Percentiles rank a stretch among this genome's conserved stretches.
phyloP scores from a whole-genome alignment of 2,888 invertebrate species.

The Apantesis nais region DNA sequence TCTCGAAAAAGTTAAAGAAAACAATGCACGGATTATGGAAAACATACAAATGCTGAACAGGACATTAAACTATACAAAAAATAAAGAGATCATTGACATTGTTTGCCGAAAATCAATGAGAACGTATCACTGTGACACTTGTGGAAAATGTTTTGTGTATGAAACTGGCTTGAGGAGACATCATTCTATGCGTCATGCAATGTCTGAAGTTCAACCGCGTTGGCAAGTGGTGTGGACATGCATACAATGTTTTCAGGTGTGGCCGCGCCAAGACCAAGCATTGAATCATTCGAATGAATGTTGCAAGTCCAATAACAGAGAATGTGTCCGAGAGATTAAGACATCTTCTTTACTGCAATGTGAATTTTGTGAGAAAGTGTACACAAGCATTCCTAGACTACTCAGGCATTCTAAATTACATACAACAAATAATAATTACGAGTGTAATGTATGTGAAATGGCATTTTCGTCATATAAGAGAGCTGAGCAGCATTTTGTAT shows the following conservation, averaged over 20 bases:
- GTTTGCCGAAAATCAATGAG: conserved; percentile 67
- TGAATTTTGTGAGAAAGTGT: conserved; percentile 81
- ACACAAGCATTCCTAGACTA: conserved; percentile 76
- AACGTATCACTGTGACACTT: conserved; percentile 73
- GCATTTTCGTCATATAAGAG: conserved; percentile 70
- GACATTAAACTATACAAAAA: conserved; percentile 77
- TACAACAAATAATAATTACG: conserved; percentile 88
- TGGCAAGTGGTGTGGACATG: conserved; percentile 83
- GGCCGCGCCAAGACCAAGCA: conserved; percentile 75
- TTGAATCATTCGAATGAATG: conserved; percentile 70
- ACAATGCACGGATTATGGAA: conserved; percentile 80
- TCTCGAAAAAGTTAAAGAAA: conserved; percentile 78
- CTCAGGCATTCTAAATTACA: conserved; percentile 81
- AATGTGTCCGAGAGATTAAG: conserved; percentile 74
- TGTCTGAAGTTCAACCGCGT: conserved; percentile 65
- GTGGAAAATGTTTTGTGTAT: conserved; percentile 80
- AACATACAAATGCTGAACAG: conserved; percentile 79
- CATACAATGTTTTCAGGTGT: conserved; percentile 79
- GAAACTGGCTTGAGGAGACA: conserved; percentile 78
- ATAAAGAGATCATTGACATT: conserved; percentile 73
- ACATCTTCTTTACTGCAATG: conserved; percentile 78
- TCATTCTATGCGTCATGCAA: conserved; percentile 68
- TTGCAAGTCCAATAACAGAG: conserved; percentile 61
- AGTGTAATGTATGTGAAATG: conserved; percentile 84
- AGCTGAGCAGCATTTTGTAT: conserved; percentile 76